Base-by-base conservation (phyloP, 1,140 invertebrate species). In the Atta cephalotes region DNA sequence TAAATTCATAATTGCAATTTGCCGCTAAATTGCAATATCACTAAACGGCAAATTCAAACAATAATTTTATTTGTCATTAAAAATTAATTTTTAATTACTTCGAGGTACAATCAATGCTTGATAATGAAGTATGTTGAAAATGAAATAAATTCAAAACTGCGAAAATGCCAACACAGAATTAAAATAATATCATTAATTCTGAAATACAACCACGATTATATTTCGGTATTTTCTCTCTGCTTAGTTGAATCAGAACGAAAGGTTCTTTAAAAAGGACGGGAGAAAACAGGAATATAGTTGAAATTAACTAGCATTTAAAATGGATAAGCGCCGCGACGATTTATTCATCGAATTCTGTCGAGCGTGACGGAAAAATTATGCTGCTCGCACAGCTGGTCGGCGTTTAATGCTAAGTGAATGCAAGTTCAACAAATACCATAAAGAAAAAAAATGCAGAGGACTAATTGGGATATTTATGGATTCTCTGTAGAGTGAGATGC, bases 261-360 rank as follows among this genome's bases (percentile, higher is more conserved):
- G 2, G 9, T 31, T 18, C 7, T 70, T 35, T 10, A 31, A 39
- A 56, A 78, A 79, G 16, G 3, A 5, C 9, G 25, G 6, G 58
- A 18, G n/a, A 28, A 14, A 56, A 25, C n/a, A 28, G 12, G 9
- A 58, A 58, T 31, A 49, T 45, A 74, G 35, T 21, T 60, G 39
- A 74, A 82, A 82, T 82, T 82, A 74, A 74, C 35, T 25, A 25
- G 18, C 35, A 70, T 82, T 72, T 49, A 74, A 80, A 74, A 74
- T 62, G 39, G 25, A 82, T 60, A 74, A 35, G n/a, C 35, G 35
- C 49, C 53, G 68, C 31, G 35, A 58, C 45, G 14, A 82, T 58
- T 60, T 72, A 82, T 82, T 82, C 79, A 60, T 58, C 66, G 35
- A 72, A 14, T 16, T 71, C 10, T 6, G 51, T 71, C 31, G 49